Evolutionary conservation across 2,888 invertebrate genomes (phyloP).

Genomic region (Acleris sparsana): DNA sequence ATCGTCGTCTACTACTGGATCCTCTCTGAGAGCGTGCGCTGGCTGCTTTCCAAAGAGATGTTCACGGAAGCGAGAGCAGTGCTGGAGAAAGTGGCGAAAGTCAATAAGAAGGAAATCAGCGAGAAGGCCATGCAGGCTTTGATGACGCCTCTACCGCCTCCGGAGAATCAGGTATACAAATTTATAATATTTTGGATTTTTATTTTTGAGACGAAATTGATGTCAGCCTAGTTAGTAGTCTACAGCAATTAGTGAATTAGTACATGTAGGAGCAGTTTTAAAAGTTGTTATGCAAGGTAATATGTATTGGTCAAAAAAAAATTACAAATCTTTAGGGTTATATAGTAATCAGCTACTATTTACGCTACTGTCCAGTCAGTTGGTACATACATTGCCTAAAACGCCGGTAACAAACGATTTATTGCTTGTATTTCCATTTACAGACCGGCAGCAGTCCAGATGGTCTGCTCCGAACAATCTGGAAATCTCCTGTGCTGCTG

Average conservation of each 20-base stretch:
- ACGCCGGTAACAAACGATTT: too few species aligned
- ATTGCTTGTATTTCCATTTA: neutral
- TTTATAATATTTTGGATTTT: too few species aligned
- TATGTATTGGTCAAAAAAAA: too few species aligned
- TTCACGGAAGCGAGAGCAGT: slow-evolving; percentile 84
- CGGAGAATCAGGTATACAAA: slow-evolving; percentile 2
- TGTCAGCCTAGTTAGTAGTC: neutral
- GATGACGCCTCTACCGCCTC: slow-evolving; percentile 61
- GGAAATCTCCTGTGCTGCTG: slow-evolving; percentile 76
- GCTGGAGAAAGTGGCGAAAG: slow-evolving; percentile 83
- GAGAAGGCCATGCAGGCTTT: slow-evolving; percentile 77
- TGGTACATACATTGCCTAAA: too few species aligned
- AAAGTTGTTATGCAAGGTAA: too few species aligned
- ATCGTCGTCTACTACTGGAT: slow-evolving; percentile 87
- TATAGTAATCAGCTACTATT: too few species aligned
- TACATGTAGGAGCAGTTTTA: too few species aligned
- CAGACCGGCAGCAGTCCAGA: slow-evolving; percentile 2
- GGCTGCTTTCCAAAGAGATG: slow-evolving; percentile 88
- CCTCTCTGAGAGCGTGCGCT: slow-evolving; percentile 86
- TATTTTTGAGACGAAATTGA: too few species aligned
- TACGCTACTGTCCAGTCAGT: too few species aligned
- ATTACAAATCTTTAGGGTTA: too few species aligned
- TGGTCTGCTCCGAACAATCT: slow-evolving; percentile 55
- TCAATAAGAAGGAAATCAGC: slow-evolving; percentile 83
- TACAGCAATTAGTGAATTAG: too few species aligned